Evolutionary conservation across 2,113 vertebrate genomes (phyloP).

Genomic region (Podocnemis expansa): DNA sequence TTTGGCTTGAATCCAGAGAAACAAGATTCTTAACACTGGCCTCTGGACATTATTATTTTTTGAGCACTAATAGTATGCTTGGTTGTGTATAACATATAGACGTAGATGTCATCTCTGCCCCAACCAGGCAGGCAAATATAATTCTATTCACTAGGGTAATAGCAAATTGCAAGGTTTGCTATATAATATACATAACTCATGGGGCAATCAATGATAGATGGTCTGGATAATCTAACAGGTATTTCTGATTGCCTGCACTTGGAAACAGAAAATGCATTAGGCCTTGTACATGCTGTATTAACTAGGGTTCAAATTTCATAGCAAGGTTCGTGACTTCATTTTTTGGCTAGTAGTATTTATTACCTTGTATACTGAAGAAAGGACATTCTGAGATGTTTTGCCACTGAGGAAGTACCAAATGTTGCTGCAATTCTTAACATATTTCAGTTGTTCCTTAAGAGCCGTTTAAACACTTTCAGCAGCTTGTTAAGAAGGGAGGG

Average conservation of each 20-base stretch:
- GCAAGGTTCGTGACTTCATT: neutral
- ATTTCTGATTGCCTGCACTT: neutral
- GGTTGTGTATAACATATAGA: neutral
- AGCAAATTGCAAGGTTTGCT: neutral
- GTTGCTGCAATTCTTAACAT: neutral
- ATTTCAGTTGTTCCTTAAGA: neutral
- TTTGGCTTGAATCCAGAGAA: neutral
- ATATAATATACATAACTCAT: neutral
- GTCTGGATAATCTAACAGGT: neutral
- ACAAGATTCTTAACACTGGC: fast-evolving
- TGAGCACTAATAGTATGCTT: neutral
- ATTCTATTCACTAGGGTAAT: neutral
- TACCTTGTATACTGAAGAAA: neutral
- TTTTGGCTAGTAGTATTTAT: neutral
- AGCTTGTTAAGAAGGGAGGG: neutral
- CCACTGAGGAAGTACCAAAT: neutral
- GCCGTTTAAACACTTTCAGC: neutral
- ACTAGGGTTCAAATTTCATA: neutral
- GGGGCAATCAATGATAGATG: neutral
- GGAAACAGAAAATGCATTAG: neutral
- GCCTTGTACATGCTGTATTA: neutral
- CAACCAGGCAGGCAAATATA: neutral
- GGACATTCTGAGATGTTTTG: neutral
- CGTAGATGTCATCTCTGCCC: neutral
- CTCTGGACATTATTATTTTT: neutral